Evolutionary conservation across 2,888 invertebrate species (phyloP).

Genomic region (Nemurella pictetii): DNA sequence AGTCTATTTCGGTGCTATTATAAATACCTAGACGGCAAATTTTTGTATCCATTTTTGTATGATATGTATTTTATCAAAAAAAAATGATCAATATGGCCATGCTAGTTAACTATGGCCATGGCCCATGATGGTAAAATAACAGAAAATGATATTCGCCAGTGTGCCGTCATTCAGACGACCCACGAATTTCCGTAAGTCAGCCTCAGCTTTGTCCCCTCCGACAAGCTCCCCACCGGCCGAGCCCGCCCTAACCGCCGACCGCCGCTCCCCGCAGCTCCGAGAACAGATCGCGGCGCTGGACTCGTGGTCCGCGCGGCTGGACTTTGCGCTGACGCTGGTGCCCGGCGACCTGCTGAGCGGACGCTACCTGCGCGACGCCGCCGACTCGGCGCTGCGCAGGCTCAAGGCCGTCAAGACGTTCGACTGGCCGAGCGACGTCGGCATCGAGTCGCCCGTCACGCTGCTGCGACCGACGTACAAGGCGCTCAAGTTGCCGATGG

Average conservation of each 20-base stretch:
- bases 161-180: no score
- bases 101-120: no score
- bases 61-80: no score
- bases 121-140: no score
- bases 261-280: not conserved
- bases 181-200: no score
- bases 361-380: not conserved
- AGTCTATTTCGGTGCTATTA: no score
- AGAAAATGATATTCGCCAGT: no score
- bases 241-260: not conserved
- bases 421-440: not conserved
- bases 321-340: not conserved
- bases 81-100: no score
- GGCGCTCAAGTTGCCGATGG: not conserved
- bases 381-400: not conserved
- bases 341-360: not conserved
- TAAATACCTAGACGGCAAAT: no score
- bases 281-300: not conserved
- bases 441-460: not conserved
- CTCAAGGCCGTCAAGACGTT: not conserved
- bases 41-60: no score
- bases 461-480: not conserved
- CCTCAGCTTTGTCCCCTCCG: no score
- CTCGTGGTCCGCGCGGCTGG: not conserved
- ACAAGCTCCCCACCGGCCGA: no score